Evolutionary conservation across 2,888 invertebrate species (phyloP), one percentile per base, ranked within the genome.

Genomic region (Entomobrya proxima): DNA sequence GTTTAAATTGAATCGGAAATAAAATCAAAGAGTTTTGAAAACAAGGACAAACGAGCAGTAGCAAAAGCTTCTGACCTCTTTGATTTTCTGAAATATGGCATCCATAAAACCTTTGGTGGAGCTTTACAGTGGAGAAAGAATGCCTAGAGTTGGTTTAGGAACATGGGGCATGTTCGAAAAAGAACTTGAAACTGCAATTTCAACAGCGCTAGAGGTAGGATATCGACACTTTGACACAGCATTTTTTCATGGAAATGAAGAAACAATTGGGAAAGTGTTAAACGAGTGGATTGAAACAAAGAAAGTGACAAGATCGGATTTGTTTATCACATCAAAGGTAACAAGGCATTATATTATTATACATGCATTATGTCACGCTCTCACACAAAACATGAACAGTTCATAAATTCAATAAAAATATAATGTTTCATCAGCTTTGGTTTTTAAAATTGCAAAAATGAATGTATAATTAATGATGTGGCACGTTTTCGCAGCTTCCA

Each of bases 101-200:
- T 74, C 81, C 50, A 44, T 84, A 2, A 77, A 84, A 44, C 75
- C 83, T 32, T 76, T 79, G 37, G 24, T 86, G 15, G 52, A 74
- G 9, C 52, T 86, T 9, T 11, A 67, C 7, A 82, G 72, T 79
- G 94, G 93, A 30, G 90, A 93, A 91, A 91, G 93, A 88, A 95
- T 95, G 94, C 95, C 95, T n/a, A 93, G 94, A 50, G 91, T 95
- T 69, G 89, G 89, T 11, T 67, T 88, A 0, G 95, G 95, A 32
- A 87, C 87, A 9, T 85, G 87, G 87, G 85, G 75, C 9, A 74
- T 87, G 30, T 85, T 85, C 9, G 85, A 75, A 35, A 82, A 85
- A 2, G 85, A 85, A 35, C 35, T 85, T 24, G 30, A 18, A 3
- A 61, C 44, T 11, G 88, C 89, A 15, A 47, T 90, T 11, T 81